phyloP scores from a whole-genome alignment of 1,140 invertebrate genomes.

The Zaprionus kolodkinae region DNA sequence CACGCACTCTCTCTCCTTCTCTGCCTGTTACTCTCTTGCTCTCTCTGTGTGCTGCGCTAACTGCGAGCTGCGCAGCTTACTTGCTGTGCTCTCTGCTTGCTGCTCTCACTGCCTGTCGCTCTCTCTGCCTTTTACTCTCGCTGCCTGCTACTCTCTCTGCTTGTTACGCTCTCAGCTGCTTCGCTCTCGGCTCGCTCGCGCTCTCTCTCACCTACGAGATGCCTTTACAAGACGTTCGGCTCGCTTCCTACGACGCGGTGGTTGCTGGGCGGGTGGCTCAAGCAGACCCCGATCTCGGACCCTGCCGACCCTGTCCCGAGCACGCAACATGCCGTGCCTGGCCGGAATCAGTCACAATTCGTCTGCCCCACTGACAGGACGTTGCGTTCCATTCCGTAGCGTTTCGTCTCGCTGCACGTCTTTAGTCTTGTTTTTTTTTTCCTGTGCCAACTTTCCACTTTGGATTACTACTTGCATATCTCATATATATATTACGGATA shows the following conservation, averaged over 20 bases:
- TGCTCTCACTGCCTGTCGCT: neutral
- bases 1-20: neutral
- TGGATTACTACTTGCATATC: neutral
- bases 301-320: conserved; percentile 28
- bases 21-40: neutral
- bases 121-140: neutral
- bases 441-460: neutral
- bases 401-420: conserved; percentile 8
- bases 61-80: neutral
- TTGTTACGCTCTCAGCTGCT: neutral
- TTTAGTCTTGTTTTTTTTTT: neutral
- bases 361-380: conserved; percentile 53
- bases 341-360: conserved; percentile 66
- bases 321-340: conserved; percentile 58
- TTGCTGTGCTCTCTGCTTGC: neutral
- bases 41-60: neutral
- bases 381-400: conserved; percentile 13
- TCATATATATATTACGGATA: neutral
- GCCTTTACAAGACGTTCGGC: conserved; percentile 1
- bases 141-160: neutral
- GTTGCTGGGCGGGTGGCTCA: conserved; percentile 1
- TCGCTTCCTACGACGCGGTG: neutral
- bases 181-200: neutral
- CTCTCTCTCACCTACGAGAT: neutral
- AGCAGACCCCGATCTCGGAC: conserved; percentile 1